A percentile compares a stretch with the other conserved stretches of the same genome.
Evolutionary conservation across 2,888 invertebrate genomes (phyloP).

Genomic region (Drosophila affinis): DNA sequence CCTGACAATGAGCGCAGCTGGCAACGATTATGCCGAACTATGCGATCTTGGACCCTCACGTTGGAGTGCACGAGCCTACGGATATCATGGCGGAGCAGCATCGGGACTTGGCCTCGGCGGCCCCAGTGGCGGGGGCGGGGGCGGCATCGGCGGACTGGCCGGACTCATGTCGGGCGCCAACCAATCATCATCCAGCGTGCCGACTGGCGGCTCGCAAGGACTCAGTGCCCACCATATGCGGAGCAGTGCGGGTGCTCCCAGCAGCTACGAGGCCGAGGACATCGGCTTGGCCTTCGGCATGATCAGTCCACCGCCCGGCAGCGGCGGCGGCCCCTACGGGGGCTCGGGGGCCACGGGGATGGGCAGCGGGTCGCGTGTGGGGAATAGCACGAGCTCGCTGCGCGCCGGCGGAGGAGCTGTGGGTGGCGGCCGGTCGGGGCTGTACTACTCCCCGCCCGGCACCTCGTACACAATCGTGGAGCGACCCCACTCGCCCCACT

Average conservation of each 20-base stretch:
- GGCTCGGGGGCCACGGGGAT: slow-evolving; percentile 25
- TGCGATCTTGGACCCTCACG: slow-evolving; percentile 84
- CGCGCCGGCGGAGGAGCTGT: slow-evolving; percentile 84
- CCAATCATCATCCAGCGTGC: slow-evolving; percentile 80
- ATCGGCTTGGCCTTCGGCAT: slow-evolving; percentile 80
- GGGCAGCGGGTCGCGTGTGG: slow-evolving; percentile 73
- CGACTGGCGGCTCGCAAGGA: slow-evolving; percentile 80
- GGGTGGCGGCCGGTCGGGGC: slow-evolving; percentile 86
- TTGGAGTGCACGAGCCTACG: slow-evolving; percentile 84
- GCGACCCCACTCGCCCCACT: slow-evolving; percentile 88
- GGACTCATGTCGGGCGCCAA: slow-evolving; percentile 65
- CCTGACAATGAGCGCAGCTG: slow-evolving; percentile 84
- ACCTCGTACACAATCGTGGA: slow-evolving; percentile 95
- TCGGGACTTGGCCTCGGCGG: slow-evolving; percentile 67
- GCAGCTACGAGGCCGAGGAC: slow-evolving; percentile 84
- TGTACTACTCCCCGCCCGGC: slow-evolving; percentile 94
- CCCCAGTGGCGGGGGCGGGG: slow-evolving; percentile 30
- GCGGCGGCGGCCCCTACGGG: slow-evolving; percentile 58
- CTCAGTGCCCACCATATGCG: slow-evolving; percentile 80
- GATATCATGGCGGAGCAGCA: slow-evolving; percentile 80
- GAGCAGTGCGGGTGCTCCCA: slow-evolving; percentile 74
- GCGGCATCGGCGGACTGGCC: slow-evolving; percentile 59
- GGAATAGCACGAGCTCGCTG: slow-evolving; percentile 84
- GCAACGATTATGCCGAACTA: slow-evolving; percentile 84
- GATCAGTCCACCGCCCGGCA: slow-evolving; percentile 79